Base-by-base conservation (phyloP, 2,888 invertebrate genomes). In the Pandemis heparana region DNA sequence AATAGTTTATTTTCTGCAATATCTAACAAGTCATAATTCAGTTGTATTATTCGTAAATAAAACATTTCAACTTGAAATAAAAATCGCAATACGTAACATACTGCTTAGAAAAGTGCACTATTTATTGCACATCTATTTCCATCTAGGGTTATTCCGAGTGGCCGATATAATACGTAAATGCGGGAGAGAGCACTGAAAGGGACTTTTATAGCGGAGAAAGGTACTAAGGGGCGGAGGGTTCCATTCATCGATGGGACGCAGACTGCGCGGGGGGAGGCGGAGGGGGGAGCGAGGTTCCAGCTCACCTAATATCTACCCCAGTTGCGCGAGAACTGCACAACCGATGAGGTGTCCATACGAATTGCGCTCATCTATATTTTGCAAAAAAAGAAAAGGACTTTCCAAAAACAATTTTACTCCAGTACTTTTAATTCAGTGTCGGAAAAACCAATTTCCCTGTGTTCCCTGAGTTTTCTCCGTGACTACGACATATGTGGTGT, bases 221-320 rank as follows among this genome's bases (percentile, higher is more conserved):
- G 82, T 82, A 78, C 77, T 78, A 79, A 81, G 85, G 87, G 86
- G 85, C 83, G 86, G 87, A 79, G 83, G 80, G 80, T 68, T 88
- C 86, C 94, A 94, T 94, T 94, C 94, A 94, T 94, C 87, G 91
- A 90, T 82, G 73, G 82, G 79, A 85, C 86, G 86, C 89, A 90
- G 89, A 88, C 88, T 86, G 92, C 90, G 92, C 90, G 92, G 89
- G 79, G 81, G 56, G 75, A 75, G 79, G 81, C 76, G 76, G 77
- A 80, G 79, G 80, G 74, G 76, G 77, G 78, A 61, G 66, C 70
- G 76, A 75, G 85, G 84, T 82, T 84, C 85, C 86, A 87, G 88
- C 87, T 86, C 83, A 81, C 84, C 89, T 87, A 91, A 89, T 89
- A 85, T 85, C 86, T 85, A 83, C 81, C 85, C 82, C 82, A 84